Base-by-base conservation (phyloP, 1,140 invertebrate genomes). In the Tetraneura akinire region DNA sequence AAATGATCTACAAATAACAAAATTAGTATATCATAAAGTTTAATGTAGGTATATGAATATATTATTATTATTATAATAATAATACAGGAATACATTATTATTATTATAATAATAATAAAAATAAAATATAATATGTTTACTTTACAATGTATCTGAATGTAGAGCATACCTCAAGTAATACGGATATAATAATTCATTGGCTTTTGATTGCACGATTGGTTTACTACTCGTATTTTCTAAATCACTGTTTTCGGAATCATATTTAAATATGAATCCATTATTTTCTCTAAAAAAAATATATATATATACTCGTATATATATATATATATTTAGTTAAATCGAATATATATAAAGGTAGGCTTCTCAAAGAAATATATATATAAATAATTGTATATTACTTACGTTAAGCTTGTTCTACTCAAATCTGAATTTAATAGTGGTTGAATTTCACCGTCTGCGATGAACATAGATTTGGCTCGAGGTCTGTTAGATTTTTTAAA, bases 241-340 rank as follows among this genome's bases (percentile, higher is more conserved):
- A 49, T 81, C 80, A 2, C 80, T 80, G 5, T 62, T 81, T 66
- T 81, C 80, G 21, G 80, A 81, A 51, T 81, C 80, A 66, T 81
- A 81, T 64, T 81, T 81, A 29, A 81, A 81, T 64, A 81, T 74
- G 21, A 64, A 73, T 51, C 70, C 80, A 21, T 81, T n/a, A n/a
- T n/a, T 53, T 13, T 70, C 55, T 18, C 71, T 81, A 14, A 4
- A 70, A 47, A 70, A 57, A 32, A 70, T 14, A 80, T 37, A 14
- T 1, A 16, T 26, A 0, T 26, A n/a, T n/a, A n/a, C n/a, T n/a
- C n/a, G n/a, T n/a, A n/a, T n/a, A n/a, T n/a, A n/a, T n/a, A n/a
- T n/a, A n/a, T n/a, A n/a, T n/a, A n/a, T n/a, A n/a, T n/a, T n/a
- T n/a, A n/a, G n/a, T n/a, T n/a, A n/a, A n/a, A n/a, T n/a, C n/a